Evolutionary conservation across 2,888 invertebrate genomes (phyloP).

Genomic region (Cheilosia soror): DNA sequence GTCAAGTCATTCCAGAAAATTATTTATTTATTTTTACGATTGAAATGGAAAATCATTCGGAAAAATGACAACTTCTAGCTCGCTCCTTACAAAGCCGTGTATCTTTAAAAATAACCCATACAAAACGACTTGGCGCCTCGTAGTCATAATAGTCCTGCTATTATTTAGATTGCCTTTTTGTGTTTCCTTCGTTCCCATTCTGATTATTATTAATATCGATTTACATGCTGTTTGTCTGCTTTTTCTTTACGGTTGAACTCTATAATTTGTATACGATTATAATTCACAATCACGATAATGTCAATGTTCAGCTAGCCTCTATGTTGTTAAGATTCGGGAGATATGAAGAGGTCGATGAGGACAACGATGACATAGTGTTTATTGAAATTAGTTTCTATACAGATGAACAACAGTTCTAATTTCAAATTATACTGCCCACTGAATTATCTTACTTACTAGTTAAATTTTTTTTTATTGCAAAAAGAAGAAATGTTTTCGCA

Average conservation of each 20-base stretch:
- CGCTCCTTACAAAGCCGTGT: neutral
- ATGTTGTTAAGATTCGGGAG: constrained; percentile 12
- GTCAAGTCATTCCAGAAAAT: neutral
- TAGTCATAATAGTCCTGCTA: constrained; percentile 19
- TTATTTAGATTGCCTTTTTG: constrained; percentile 29
- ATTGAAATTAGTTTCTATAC: constrained; percentile 54
- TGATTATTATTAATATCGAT: constrained; percentile 43
- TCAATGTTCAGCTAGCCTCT: constrained; percentile 43
- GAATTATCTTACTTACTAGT: constrained; percentile 33
- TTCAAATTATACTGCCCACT: constrained; percentile 36
- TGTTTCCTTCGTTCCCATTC: neutral
- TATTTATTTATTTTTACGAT: constrained; percentile 35
- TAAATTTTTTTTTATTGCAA: neutral
- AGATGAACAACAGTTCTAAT: constrained; percentile 35
- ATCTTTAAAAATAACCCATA: neutral
- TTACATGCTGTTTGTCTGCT: constrained; percentile 36
- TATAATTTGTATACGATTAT: constrained; percentile 51
- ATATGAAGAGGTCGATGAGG: neutral
- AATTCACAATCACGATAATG: constrained; percentile 54
- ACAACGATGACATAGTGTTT: constrained; percentile 43
- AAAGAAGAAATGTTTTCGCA: neutral
- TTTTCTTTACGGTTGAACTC: constrained; percentile 9
- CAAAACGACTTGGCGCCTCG: constrained; percentile 50
- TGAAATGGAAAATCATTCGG: constrained; percentile 43
- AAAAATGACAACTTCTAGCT: constrained; percentile 35